Percentiles rank a stretch among this genome's conserved stretches.
Conservation (phyloP, 2,888 invertebrate species). For the Nemoura dubitans region DNA sequence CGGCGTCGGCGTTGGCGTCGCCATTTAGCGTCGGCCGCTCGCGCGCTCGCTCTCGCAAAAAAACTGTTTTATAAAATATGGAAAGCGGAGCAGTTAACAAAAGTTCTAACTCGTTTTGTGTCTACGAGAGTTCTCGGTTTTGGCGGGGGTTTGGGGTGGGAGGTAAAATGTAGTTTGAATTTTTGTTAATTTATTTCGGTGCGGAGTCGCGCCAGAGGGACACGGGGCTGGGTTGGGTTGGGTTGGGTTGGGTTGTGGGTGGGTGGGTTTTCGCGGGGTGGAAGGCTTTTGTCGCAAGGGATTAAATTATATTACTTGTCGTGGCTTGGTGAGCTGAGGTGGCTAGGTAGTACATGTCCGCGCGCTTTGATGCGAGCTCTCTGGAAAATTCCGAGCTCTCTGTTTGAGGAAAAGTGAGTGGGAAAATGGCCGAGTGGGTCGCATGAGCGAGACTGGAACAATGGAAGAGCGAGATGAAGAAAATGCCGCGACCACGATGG, state of each 20-base stretch:
- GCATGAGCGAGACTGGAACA: background rate
- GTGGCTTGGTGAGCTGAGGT: background rate
- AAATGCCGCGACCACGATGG: no score
- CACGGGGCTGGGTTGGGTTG: background rate
- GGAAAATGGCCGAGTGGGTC: background rate
- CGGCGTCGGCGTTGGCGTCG: background rate
- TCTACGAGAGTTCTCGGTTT: background rate
- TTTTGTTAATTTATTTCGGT: slow-evolving; percentile 25
- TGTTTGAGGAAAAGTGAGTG: background rate
- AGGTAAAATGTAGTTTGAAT: slow-evolving; percentile 20
- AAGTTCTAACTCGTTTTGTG: slow-evolving; percentile 31
- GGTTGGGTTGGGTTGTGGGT: background rate
- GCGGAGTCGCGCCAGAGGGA: background rate
- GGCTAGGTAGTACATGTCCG: background rate
- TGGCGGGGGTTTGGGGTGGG: background rate
- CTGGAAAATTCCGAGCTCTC: background rate
- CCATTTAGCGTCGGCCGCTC: background rate
- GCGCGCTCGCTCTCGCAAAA: background rate
- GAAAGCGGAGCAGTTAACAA: slow-evolving; percentile 14
- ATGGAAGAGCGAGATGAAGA: background rate
- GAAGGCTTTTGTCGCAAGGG: slow-evolving; percentile 7
- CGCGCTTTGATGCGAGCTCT: background rate
- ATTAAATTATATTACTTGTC: slow-evolving; percentile 12
- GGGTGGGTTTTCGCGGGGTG: background rate
- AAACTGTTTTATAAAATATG: slow-evolving; percentile 9